Conservation (phyloP, 2,888 invertebrate genomes). For the Eupithecia subfuscata region DNA sequence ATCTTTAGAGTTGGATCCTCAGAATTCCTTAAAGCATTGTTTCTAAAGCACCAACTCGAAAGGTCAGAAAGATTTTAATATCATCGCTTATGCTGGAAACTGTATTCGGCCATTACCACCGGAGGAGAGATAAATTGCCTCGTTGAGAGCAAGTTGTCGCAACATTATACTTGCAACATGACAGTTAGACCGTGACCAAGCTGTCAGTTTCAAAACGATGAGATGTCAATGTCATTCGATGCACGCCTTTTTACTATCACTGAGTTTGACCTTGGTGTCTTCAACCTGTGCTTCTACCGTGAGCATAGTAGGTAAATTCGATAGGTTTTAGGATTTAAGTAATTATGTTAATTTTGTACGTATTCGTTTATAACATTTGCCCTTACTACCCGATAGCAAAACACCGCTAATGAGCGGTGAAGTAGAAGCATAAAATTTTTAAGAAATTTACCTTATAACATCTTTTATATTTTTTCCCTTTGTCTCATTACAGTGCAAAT, state of each 20-base stretch:
- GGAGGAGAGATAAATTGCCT: conserved; percentile 9
- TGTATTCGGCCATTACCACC: neutral
- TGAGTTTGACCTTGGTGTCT: conserved; percentile 32
- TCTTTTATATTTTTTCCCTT: too few species aligned
- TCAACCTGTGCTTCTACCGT: too few species aligned
- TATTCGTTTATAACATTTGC: neutral
- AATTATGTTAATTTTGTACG: neutral
- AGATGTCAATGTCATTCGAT: conserved; percentile 45
- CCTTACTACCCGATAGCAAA: neutral
- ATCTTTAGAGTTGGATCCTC: neutral
- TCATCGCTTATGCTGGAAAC: neutral
- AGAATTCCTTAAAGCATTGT: neutral
- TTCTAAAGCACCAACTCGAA: neutral
- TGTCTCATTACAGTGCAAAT: too few species aligned
- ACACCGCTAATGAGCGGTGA: neutral
- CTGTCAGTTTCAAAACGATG: conserved; percentile 39
- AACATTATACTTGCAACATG: conserved; percentile 30
- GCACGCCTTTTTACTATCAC: conserved; percentile 36
- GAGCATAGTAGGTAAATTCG: neutral
- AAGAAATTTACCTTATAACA: too few species aligned
- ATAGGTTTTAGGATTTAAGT: neutral
- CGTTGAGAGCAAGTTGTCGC: conserved; percentile 27
- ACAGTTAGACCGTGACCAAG: conserved; percentile 41
- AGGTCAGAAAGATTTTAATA: neutral
- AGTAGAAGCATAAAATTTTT: neutral